Evolutionary conservation across 2,113 vertebrate genomes (phyloP).

Genomic region (Oreochromis spilurus): DNA sequence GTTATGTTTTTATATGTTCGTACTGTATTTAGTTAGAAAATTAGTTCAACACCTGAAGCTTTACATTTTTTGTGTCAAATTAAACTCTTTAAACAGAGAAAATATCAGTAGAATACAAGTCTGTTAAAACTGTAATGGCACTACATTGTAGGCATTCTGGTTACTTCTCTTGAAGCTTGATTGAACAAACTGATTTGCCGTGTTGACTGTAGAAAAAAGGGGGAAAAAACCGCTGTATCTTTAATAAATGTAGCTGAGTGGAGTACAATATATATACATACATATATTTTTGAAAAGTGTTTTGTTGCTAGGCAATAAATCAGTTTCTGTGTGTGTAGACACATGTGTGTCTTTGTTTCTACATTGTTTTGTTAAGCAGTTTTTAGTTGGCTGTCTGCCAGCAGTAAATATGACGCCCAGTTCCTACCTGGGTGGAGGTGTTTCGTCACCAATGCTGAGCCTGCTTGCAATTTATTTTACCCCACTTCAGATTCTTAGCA

Average conservation of each 20-base stretch:
- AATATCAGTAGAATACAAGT: neutral
- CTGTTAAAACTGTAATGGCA: neutral
- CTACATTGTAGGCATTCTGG: neutral
- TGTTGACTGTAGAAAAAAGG: neutral
- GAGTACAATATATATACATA: neutral
- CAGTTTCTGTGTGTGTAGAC: neutral
- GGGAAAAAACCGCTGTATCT: rapidly evolving
- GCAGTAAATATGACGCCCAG: neutral
- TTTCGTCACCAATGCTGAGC: neutral
- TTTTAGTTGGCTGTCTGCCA: neutral
- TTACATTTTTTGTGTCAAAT: neutral
- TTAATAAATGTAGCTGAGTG: neutral
- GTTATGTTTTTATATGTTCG: neutral
- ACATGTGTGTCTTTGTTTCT: neutral
- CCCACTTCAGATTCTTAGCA: neutral
- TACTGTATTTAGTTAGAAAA: neutral
- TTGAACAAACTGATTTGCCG: neutral
- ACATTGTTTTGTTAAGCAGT: neutral
- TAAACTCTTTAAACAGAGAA: neutral
- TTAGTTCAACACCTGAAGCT: neutral
- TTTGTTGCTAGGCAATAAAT: neutral
- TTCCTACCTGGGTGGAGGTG: neutral
- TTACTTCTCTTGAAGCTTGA: neutral
- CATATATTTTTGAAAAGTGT: neutral
- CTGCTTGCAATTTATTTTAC: neutral